A percentile compares a stretch with the other conserved stretches of the same genome.
phyloP scores from a whole-genome alignment of 2,888 invertebrate genomes.

The Macrosiphum euphorbiae region DNA sequence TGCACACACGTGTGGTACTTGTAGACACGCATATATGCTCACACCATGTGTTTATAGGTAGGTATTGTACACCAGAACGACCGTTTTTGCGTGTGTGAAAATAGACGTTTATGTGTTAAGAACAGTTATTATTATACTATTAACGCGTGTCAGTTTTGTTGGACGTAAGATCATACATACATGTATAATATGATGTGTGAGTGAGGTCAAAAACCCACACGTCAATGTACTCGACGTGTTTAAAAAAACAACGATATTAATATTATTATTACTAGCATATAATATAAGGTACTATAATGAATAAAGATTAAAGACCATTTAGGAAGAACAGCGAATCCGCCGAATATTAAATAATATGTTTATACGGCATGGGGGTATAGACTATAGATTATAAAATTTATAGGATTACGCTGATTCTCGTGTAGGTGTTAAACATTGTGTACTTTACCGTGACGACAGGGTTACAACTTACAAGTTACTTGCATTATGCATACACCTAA shows the following conservation, averaged over 20 bases:
- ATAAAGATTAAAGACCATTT: background rate
- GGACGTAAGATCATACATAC: conserved; percentile 7
- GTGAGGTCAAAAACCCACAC: background rate
- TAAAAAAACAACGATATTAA: background rate
- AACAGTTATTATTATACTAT: conserved; percentile 32
- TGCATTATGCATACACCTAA: background rate
- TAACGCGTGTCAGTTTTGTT: background rate
- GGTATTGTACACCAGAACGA: conserved; percentile 12
- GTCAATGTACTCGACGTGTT: conserved; percentile 28
- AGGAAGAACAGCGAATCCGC: background rate
- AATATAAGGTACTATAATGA: too few species aligned
- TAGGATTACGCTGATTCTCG: background rate
- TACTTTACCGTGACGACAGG: background rate
- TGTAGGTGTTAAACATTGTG: background rate
- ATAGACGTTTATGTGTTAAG: background rate
- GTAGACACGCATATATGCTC: background rate
- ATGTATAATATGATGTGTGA: background rate
- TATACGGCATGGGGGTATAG: background rate
- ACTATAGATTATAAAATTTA: background rate
- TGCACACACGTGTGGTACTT: background rate
- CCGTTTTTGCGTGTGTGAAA: conserved; percentile 7
- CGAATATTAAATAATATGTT: background rate
- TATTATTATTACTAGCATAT: background rate
- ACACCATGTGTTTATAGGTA: background rate
- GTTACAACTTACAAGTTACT: background rate